A percentile compares a stretch with the other conserved stretches of the same genome.
phyloP scores from a whole-genome alignment of 2,797 vertebrate genomes.

The Melanotaenia pygmaea region DNA sequence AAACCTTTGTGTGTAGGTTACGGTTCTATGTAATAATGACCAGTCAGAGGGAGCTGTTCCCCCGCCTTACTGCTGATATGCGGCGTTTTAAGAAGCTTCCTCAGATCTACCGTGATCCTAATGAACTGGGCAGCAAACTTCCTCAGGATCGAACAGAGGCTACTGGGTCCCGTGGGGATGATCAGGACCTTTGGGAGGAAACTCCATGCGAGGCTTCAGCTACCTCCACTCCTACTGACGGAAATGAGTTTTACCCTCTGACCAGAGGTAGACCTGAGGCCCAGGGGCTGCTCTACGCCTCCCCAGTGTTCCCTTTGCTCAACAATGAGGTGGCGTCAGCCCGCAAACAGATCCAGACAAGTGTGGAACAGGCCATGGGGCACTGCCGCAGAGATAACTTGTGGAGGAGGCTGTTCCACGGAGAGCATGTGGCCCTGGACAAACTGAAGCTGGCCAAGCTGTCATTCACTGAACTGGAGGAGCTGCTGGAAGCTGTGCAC shows the following conservation, averaged over 20 bases:
- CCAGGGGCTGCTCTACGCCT: constrained; percentile 82
- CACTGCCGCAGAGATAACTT: constrained; percentile 97
- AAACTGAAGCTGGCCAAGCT: constrained; percentile 93
- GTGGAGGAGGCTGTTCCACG: constrained; percentile 96
- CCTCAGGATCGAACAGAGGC: constrained; percentile 77
- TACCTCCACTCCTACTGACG: constrained; percentile 64
- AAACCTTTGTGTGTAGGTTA: constrained; percentile 77
- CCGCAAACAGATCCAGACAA: constrained; percentile 88
- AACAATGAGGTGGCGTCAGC: constrained; percentile 89
- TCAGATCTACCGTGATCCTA: constrained; percentile 85
- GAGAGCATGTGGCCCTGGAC: constrained; percentile 92
- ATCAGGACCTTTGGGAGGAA: constrained; percentile 82
- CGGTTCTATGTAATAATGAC: constrained; percentile 97
- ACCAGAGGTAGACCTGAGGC: constrained; percentile 45
- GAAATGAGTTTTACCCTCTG: constrained; percentile 81
- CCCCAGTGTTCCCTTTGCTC: constrained; percentile 90
- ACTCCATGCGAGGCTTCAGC: constrained; percentile 15
- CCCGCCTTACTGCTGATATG: constrained; percentile 94
- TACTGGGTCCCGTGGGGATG: constrained; percentile 44
- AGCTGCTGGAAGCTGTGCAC: constrained; percentile 92
- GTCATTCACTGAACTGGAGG: constrained; percentile 91
- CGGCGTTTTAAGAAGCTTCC: constrained; percentile 94
- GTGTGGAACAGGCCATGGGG: constrained; percentile 93
- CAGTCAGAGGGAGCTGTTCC: constrained; percentile 96
- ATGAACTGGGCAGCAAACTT: constrained; percentile 77